Conservation (phyloP, 2,888 invertebrate species). For the Epinotia nisella region DNA sequence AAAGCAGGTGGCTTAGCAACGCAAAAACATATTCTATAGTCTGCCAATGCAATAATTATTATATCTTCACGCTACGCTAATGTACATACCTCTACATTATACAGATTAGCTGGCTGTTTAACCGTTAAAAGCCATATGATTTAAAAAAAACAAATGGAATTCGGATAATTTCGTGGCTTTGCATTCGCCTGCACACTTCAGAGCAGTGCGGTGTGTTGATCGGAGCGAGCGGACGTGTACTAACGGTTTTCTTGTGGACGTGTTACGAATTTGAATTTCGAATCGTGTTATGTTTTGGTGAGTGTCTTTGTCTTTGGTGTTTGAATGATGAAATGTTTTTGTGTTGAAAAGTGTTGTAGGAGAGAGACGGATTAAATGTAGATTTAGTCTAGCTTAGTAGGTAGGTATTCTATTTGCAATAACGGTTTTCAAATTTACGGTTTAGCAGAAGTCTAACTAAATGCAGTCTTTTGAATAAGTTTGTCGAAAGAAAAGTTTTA, state of each 20-base stretch:
- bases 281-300: constrained; percentile 41
- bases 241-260: constrained; percentile 37
- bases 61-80: no score
- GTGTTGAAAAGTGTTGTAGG: not conserved
- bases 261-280: constrained; percentile 36
- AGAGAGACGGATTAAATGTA: not conserved
- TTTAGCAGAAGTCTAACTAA: not conserved
- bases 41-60: not conserved
- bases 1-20: constrained; percentile 5
- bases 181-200: constrained; percentile 25
- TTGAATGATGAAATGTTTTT: constrained; percentile 1
- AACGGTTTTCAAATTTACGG: not conserved
- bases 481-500: no score
- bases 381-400: not conserved
- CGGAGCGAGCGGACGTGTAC: constrained; percentile 30
- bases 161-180: constrained; percentile 20
- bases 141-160: constrained; percentile 25
- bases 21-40: constrained; percentile 4
- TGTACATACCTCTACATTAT: constrained; percentile 19
- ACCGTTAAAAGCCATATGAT: constrained; percentile 3
- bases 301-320: constrained; percentile 23
- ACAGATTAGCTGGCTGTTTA: constrained; percentile 7
- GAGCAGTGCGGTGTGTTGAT: constrained; percentile 10
- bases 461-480: no score
- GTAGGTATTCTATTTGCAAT: not conserved